Conservation (phyloP, 2,113 vertebrate species). For the Sylvilagus bachmani region DNA sequence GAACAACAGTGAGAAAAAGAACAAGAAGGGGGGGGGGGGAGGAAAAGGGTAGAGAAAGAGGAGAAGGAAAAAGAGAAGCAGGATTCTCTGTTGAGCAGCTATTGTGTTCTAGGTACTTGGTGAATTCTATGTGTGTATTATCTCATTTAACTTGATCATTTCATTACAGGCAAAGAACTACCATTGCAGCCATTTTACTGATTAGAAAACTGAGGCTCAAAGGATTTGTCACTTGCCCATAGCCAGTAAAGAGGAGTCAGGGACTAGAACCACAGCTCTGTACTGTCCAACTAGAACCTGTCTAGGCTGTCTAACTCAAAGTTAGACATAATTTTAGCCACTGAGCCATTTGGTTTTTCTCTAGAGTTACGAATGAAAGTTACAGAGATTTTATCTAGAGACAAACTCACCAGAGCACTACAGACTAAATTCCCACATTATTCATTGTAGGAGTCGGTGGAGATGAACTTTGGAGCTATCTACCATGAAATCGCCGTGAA, state of each 20-base stretch:
- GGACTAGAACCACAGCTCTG: background rate
- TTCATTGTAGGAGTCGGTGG: background rate
- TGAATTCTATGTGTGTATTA: background rate
- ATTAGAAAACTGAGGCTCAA: slow-evolving; percentile 2
- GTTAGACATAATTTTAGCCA: background rate
- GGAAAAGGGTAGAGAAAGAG: background rate
- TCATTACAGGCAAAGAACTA: background rate
- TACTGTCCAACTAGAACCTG: background rate
- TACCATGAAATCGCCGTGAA: background rate
- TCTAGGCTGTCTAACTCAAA: background rate
- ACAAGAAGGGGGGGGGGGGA: background rate
- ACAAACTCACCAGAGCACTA: background rate
- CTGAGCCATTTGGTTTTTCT: background rate
- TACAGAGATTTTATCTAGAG: slow-evolving; percentile 13
- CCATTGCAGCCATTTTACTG: slow-evolving; percentile 13
- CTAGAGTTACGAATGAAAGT: slow-evolving; percentile 23
- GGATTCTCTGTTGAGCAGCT: background rate
- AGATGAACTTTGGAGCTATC: background rate
- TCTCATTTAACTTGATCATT: background rate
- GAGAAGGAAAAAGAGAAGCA: background rate
- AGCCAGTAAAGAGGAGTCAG: background rate
- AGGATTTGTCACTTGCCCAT: background rate
- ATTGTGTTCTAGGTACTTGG: background rate
- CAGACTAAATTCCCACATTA: background rate
- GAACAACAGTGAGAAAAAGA: background rate